phyloP scores from a whole-genome alignment of 2,888 invertebrate species.

The Heliconius cydno region DNA sequence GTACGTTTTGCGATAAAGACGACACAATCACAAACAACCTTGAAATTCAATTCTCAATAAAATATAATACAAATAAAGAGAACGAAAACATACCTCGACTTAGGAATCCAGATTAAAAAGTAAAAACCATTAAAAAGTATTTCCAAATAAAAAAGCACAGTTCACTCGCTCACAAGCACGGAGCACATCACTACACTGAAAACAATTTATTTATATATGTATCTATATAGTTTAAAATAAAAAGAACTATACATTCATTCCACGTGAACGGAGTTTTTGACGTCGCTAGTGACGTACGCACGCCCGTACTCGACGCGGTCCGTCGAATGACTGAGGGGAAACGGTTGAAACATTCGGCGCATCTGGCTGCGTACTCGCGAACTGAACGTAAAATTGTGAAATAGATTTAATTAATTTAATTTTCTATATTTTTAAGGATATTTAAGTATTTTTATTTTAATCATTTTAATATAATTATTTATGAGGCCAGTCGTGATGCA shows the following conservation, averaged over 20 bases:
- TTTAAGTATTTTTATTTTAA: background rate
- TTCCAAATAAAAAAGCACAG: constrained; percentile 75
- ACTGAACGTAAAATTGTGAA: constrained; percentile 41
- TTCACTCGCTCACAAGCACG: constrained; percentile 79
- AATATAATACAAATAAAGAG: background rate
- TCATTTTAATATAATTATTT: background rate
- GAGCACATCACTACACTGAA: constrained; percentile 70
- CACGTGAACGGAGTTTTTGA: constrained; percentile 61
- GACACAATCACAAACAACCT: constrained; percentile 20
- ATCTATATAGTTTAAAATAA: constrained; percentile 9
- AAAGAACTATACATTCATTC: constrained; percentile 42
- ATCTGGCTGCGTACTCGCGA: constrained; percentile 54
- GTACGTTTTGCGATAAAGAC: constrained; percentile 6
- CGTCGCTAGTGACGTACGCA: constrained; percentile 66
- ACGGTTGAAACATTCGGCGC: constrained; percentile 71
- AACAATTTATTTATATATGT: constrained; percentile 1
- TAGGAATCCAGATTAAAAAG: constrained; percentile 56
- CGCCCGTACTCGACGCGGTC: constrained; percentile 53
- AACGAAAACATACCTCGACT: constrained; percentile 40
- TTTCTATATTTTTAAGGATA: background rate
- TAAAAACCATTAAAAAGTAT: constrained; percentile 57
- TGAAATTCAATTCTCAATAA: background rate
- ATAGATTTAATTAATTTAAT: constrained; percentile 29
- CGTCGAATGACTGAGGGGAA: constrained; percentile 70
- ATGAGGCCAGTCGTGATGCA: background rate